Base-by-base conservation (phyloP, 2,797 vertebrate genomes). In the Streptopelia turtur region DNA sequence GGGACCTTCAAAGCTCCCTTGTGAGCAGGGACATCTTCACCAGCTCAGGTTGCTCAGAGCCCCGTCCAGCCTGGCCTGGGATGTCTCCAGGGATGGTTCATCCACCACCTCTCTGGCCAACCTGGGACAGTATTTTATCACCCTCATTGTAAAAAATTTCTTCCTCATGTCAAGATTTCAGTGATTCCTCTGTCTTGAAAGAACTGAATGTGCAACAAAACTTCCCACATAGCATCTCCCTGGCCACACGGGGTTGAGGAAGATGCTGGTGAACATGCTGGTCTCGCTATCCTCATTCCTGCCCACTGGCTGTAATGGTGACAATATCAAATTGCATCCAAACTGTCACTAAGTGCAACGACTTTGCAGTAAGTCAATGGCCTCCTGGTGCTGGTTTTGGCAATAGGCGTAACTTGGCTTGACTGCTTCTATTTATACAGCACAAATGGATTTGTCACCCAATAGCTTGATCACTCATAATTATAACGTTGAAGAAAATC, bases 201-300 rank as follows among this genome's bases (percentile, higher is more conserved):
- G 50, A 79, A 16, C 30, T 3, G 15, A 8, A 28, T 5, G 50
- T 37, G 45, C 55, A 65, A 27, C 33, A 61, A 10, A 69, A 13
- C 63, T 9, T 18, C 21, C 13, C 10, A 0, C 6, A 3, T 4
- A 2, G 35, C 0, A 0, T 10, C 18, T 10, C 6, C 25, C 27
- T 56, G 52, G 31, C 27, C 0, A 0, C 39, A 52, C 1, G 1
- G 31, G 53, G 49, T 37, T 64, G 37, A 18, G 53, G 45, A 28
- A 68, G 81, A 17, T 30, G 43, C 35, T 31, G 55, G 31, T 69
- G 50, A 33, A 28, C 1, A 2, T 35, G 27, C 27, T 0, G 30
- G 30, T 60, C 21, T 45, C 1, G 4, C n/a, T 69, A 60, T 13
- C 28, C 45, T 16, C 1, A 0, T 79, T 82, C 68, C 83, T 64